phyloP scores from a whole-genome alignment of 2,888 invertebrate species.

The Hypselothyrea guttata region DNA sequence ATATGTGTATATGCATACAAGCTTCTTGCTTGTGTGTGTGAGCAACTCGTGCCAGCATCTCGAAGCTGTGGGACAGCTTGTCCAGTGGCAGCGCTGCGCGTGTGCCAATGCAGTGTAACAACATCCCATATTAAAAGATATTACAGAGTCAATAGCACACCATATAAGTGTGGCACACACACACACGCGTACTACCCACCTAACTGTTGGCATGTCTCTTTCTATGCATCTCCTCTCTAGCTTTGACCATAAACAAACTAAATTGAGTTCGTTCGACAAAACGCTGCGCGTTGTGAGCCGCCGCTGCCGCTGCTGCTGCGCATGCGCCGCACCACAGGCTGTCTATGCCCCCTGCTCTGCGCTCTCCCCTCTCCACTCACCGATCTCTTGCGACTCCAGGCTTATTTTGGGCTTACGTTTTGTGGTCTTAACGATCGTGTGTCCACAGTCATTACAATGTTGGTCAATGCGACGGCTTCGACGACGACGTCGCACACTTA shows the following conservation, averaged over 20 bases:
- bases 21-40: conserved; percentile 8
- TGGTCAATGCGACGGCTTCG: conserved; percentile 64
- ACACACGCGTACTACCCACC: conserved; percentile 8
- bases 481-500: conserved; percentile 61
- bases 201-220: conserved; percentile 12
- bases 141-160: conserved; percentile 78
- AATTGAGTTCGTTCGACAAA: conserved; percentile 78
- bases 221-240: conserved; percentile 12
- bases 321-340: conserved; percentile 69
- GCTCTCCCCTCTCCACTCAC: no score
- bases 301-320: conserved; percentile 30
- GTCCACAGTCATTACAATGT: conserved; percentile 80
- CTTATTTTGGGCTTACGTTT: conserved; percentile 39
- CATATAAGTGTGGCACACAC: conserved; percentile 65
- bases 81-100: conserved; percentile 81
- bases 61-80: conserved; percentile 48
- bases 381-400: conserved; percentile 36
- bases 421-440: conserved; percentile 79
- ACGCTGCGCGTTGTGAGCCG: conserved; percentile 47
- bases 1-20: no score
- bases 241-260: conserved; percentile 68
- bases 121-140: conserved; percentile 79
- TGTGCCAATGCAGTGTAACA: conserved; percentile 82
- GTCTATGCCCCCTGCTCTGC: conserved; percentile 2
- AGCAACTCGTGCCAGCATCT: conserved; percentile 57